Base-by-base conservation (phyloP, 2,113 vertebrate species). In the Synodontis membranacea region DNA sequence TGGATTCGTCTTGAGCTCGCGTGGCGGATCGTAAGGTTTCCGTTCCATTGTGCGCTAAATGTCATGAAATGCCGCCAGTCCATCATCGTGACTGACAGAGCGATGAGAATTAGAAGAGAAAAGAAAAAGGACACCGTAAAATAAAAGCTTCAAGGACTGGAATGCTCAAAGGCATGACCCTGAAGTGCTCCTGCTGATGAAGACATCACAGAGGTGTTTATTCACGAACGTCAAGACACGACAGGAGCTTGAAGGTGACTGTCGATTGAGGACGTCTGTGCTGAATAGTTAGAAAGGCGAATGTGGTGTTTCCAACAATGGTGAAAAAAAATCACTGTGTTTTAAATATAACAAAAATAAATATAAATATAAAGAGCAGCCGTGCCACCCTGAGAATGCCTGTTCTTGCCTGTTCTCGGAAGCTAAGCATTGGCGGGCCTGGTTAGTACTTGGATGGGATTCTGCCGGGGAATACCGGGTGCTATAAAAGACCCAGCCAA, bases 41-140 rank as follows among this genome's bases (percentile, higher is more conserved):
- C n/a, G n/a, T n/a, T n/a, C n/a, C 58, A 75, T 78, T 76, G 68
- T 88, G 82, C 28, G 42, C 14, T 52, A 88, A 88, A 84, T 84
- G 82, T 58, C 86, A 80, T 84, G 50, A 60, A 84, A 88, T 74
- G 86, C 50, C 52, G 2, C 44, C 64, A 12, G 11, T 80, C 50
- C 79, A 42, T 79, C 75, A 84, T n/a, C 34, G 9, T 88, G 64
- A 80, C 25, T 83, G 81, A 68, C 72, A 54, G 54, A 68, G 28
- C n/a, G 11, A 80, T 80, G 52, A 52, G 42, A 84, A 87, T 56
- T 4, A 12, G 15, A 25, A 56, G 39, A 80, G 62, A 84, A 70
- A 58, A 80, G 64, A 42, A n/a, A 25, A 78, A 50, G 0, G 52
- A 50, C n/a, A n/a, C n/a, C n/a, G n/a, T 4, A 78, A 78, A 17